phyloP scores from a whole-genome alignment of 2,888 invertebrate species.

The Standfussiana lucernea region DNA sequence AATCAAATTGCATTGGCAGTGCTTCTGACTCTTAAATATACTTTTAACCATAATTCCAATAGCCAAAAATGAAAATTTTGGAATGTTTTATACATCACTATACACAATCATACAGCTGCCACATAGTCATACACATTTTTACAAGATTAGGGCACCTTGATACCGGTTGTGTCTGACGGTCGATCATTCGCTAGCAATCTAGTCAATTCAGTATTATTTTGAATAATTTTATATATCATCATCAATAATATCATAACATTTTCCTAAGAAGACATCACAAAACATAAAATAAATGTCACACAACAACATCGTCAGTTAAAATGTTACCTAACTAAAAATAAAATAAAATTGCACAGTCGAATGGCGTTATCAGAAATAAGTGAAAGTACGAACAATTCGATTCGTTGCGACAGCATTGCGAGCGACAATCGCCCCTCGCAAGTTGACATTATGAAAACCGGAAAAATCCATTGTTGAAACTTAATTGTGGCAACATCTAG shows the following conservation, averaged over 20 bases:
- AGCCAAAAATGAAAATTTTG: constrained; percentile 63
- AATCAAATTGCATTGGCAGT: constrained; percentile 72
- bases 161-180: constrained; percentile 13
- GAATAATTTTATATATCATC: constrained; percentile 9
- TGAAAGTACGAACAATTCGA: constrained; percentile 59
- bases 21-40: constrained; percentile 63
- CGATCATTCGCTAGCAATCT: constrained; percentile 35
- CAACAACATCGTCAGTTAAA: constrained; percentile 11
- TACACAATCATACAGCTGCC: constrained; percentile 54
- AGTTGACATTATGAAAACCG: constrained; percentile 50
- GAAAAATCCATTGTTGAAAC: constrained; percentile 37
- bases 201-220: neutral
- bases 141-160: constrained; percentile 51
- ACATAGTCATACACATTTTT: constrained; percentile 31
- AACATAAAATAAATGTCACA: constrained; percentile 29
- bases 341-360: constrained; percentile 51
- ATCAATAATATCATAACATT: constrained; percentile 12
- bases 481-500: constrained; percentile 14
- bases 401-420: constrained; percentile 52
- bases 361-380: constrained; percentile 48
- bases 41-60: constrained; percentile 59
- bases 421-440: constrained; percentile 51
- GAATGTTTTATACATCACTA: constrained; percentile 66
- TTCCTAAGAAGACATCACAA: constrained; percentile 31
- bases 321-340: constrained; percentile 53